Evolutionary conservation across 2,888 invertebrate species (phyloP).

Genomic region (Itoplectis maculator): DNA sequence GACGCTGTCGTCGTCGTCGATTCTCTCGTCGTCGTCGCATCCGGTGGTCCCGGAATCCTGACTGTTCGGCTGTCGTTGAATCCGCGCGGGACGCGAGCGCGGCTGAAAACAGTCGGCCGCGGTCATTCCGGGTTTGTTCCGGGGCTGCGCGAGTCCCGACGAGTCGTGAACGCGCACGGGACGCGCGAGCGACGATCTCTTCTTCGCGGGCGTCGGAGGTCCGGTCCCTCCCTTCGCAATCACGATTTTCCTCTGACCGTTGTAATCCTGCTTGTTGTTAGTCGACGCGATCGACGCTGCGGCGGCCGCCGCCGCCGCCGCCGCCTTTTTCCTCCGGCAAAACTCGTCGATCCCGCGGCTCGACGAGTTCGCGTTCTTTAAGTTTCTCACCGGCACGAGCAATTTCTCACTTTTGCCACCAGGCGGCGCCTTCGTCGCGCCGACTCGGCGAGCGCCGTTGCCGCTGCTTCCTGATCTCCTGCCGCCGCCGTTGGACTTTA

Average conservation of each 20-base stretch:
- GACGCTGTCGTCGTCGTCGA: conserved; percentile 72
- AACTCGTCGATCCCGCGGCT: conserved; percentile 54
- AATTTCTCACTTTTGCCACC: conserved; percentile 24
- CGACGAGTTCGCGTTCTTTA: neutral
- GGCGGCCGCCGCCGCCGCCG: too few relatives aligned
- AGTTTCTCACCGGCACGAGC: conserved; percentile 33
- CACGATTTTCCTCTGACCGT: conserved; percentile 41
- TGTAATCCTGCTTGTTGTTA: conserved; percentile 22
- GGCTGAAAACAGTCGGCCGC: conserved; percentile 31
- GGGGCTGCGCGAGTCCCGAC: conserved; percentile 53
- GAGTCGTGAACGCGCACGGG: conserved; percentile 82
- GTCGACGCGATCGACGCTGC: neutral
- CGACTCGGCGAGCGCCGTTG: conserved; percentile 22
- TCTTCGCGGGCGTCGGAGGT: conserved; percentile 77
- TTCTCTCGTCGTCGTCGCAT: conserved; percentile 69
- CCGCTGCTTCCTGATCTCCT: conserved; percentile 11
- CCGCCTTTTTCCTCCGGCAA: conserved; percentile 45
- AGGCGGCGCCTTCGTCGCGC: conserved; percentile 14
- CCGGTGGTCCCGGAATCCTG: conserved; percentile 67
- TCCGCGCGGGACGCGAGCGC: neutral
- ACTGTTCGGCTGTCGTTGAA: conserved; percentile 63
- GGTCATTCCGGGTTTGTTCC: too few relatives aligned
- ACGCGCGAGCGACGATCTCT: conserved; percentile 80
- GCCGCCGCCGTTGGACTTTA: conserved; percentile 43
- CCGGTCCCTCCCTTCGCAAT: conserved; percentile 35